Evolutionary conservation across 1,140 invertebrate species (phyloP).

Genomic region (Pseudomyrmex cubaensis): DNA sequence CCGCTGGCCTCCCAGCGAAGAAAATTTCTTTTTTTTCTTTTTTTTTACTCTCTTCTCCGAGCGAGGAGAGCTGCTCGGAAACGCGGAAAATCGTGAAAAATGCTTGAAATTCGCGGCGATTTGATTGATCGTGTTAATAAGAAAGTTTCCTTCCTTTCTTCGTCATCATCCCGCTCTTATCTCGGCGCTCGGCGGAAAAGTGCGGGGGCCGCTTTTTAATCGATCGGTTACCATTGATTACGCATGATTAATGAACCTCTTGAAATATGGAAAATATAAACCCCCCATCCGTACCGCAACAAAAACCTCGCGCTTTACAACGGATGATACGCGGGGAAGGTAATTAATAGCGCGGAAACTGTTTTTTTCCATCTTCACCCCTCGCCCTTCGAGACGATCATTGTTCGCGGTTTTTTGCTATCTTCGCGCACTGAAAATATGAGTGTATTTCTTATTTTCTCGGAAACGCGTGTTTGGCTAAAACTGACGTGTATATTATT

Average conservation of each 20-base stretch:
- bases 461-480: slow-evolving; percentile 44
- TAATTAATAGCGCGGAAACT: slow-evolving; percentile 57
- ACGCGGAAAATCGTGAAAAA: slow-evolving; percentile 77
- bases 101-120: slow-evolving; percentile 74
- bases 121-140: slow-evolving; percentile 81
- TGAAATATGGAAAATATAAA: slow-evolving; percentile 64
- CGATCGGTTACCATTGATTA: slow-evolving; percentile 70
- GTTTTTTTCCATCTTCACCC: slow-evolving; percentile 12
- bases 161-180: slow-evolving; percentile 58
- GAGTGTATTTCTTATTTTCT: slow-evolving; percentile 58
- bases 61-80: slow-evolving; percentile 62
- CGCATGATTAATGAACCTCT: slow-evolving; percentile 68
- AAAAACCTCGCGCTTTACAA: slow-evolving; percentile 46
- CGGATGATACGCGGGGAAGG: slow-evolving; percentile 35
- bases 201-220: slow-evolving; percentile 40
- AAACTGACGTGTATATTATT: not conserved
- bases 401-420: slow-evolving; percentile 57
- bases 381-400: slow-evolving; percentile 8
- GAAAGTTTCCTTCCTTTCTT: slow-evolving; percentile 75
- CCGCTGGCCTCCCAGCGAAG: slow-evolving; percentile 19
- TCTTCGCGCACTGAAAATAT: slow-evolving; percentile 48
- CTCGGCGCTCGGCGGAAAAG: slow-evolving; percentile 30
- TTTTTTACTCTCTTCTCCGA: too few species aligned
- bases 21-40: slow-evolving; percentile 44
- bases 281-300: slow-evolving; percentile 17